Base-by-base conservation (phyloP, 2,113 vertebrate species). In the Toxotes jaculatrix region DNA sequence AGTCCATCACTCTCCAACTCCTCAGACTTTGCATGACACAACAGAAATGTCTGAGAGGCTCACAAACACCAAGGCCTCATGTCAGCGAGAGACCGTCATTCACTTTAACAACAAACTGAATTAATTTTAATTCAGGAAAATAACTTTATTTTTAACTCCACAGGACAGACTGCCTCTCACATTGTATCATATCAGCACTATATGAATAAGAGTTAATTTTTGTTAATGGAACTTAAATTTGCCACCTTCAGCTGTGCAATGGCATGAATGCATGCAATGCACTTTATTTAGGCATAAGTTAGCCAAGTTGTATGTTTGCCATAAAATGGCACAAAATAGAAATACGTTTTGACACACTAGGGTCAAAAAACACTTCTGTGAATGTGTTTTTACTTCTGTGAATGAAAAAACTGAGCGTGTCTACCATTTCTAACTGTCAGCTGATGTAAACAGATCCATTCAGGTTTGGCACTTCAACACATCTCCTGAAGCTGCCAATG, bases 391-490 rank as follows among this genome's bases (percentile, higher is more conserved):
- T 49, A 17, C 6, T 17, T 19, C 51, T 43, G 51, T 49, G 23
- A 83, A 42, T 73, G 16, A 67, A 51, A 19, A 62, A 19, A 64
- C 11, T 4, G 59, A 51, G 14, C 14, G 7, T 43, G 47, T 77
- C 62, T 21, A 27, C 32, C 34, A 9, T 12, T 16, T 83, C 21
- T 23, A 14, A 4, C 5, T 10, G 45, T 68, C 71, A 80, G 62
- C 65, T 67, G 69, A 79, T 77, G 84, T 69, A 75, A 82, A 86
- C 69, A 59, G 60, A 84, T 65, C 51, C 38, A 64, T 62, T 82
- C 27, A 59, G 17, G 10, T 82, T 60, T 51, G 34, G 38, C 17
- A 11, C 32, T 43, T 51, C n/a, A 63, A 21, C 59, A 53, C 4
- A 38, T 53, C 77, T 36, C 6, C 38, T 55, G 27, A 32, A 62